Evolutionary conservation across 1,140 invertebrate genomes (phyloP).

Genomic region (Chrysomallon squamiferum): DNA sequence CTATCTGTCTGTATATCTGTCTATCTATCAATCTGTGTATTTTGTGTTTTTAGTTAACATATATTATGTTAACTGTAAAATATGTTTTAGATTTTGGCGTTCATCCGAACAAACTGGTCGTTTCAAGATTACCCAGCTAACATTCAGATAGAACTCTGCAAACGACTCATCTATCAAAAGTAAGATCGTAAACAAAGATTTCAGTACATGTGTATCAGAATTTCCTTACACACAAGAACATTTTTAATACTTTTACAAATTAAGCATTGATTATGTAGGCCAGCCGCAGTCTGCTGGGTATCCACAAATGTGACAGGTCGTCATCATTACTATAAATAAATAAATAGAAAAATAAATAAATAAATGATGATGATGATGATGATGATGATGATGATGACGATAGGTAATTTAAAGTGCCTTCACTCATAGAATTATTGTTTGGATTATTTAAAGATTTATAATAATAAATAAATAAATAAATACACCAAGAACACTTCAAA

Average conservation of each 20-base stretch:
- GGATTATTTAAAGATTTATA: too few species aligned
- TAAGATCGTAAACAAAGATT: background rate
- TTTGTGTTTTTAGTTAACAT: too few species aligned
- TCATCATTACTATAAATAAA: background rate
- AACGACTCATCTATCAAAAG: constrained; percentile 2
- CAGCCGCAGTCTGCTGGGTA: background rate
- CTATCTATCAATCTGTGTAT: too few species aligned
- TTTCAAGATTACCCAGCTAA: background rate
- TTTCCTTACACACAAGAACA: too few species aligned
- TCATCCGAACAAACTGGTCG: background rate
- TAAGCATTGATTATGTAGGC: background rate
- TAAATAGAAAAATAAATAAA: background rate
- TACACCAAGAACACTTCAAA: background rate
- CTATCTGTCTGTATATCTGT: too few species aligned
- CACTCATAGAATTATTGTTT: background rate
- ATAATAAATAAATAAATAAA: background rate
- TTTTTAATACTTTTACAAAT: background rate
- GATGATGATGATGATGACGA: background rate
- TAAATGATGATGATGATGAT: background rate
- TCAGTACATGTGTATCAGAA: background rate
- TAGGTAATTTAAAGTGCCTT: background rate
- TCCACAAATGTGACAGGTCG: background rate
- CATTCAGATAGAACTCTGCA: background rate
- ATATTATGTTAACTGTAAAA: too few species aligned
- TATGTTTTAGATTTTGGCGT: constrained; percentile 1